Evolutionary conservation across 2,797 vertebrate genomes (phyloP).

Genomic region (Manis crassicaudata): DNA sequence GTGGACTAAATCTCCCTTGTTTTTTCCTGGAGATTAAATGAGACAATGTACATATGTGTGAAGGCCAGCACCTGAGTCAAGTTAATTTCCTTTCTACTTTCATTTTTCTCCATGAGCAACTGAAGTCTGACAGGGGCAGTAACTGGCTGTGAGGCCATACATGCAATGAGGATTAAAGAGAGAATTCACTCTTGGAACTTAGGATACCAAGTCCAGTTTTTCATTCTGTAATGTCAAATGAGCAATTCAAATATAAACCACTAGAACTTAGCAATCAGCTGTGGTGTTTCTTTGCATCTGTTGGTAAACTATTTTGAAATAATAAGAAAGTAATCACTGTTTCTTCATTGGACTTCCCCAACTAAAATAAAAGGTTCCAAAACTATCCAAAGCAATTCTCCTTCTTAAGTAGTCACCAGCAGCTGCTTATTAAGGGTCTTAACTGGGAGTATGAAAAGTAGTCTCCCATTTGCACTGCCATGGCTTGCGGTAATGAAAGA

Average conservation of each 20-base stretch:
- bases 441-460: not conserved
- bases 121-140: not conserved
- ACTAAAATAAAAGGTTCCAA: not conserved
- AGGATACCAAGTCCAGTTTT: not conserved
- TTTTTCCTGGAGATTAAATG: not conserved
- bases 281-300: not conserved
- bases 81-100: not conserved
- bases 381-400: not conserved
- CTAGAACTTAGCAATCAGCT: not conserved
- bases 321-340: not conserved
- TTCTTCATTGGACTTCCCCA: not conserved
- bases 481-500: not conserved
- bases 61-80: not conserved
- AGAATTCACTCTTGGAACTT: not conserved
- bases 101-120: conserved; percentile 14
- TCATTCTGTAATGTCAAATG: not conserved
- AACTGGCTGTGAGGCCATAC: not conserved
- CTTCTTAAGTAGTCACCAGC: not conserved
- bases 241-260: not conserved
- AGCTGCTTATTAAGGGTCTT: not conserved
- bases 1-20: not conserved
- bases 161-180: not conserved
- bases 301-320: not conserved
- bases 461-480: not conserved
- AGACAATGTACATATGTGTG: not conserved